Evolutionary conservation across 2,113 vertebrate species (phyloP).

Genomic region (Pampusana beccarii): DNA sequence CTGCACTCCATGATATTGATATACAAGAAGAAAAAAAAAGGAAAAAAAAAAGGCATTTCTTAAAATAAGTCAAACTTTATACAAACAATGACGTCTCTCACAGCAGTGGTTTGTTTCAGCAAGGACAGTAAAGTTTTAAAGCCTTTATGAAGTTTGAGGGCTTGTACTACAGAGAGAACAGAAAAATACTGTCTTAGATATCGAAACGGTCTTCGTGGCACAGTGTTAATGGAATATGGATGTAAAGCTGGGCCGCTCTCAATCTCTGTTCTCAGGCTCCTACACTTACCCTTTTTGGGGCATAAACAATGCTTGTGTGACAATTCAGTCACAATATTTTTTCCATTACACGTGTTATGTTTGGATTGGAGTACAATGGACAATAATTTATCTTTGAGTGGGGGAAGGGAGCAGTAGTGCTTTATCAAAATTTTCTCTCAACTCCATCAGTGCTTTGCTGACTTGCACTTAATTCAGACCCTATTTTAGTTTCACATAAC

Average conservation of each 20-base stretch:
- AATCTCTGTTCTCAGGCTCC: background rate
- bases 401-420: background rate
- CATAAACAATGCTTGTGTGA: background rate
- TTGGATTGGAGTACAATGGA: background rate
- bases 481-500: slow-evolving; percentile 48
- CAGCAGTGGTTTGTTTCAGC: background rate
- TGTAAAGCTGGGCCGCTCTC: background rate
- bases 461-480: slow-evolving; percentile 42
- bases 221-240: background rate
- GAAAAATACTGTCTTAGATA: background rate
- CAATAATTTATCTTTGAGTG: background rate
- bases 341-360: background rate
- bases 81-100: background rate
- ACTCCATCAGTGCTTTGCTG: background rate
- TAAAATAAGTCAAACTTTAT: background rate
- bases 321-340: background rate
- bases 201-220: background rate
- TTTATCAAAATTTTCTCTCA: slow-evolving; percentile 12
- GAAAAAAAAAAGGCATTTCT: background rate
- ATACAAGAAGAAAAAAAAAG: background rate
- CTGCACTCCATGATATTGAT: background rate
- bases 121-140: background rate
- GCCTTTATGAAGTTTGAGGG: background rate
- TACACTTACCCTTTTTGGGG: background rate
- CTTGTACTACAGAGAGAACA: background rate